These are phyloP conservation scores for Platycercus adscitus DNA, from an alignment of 2,113 vertebrate species.

Conservation along the genomic window DNA sequence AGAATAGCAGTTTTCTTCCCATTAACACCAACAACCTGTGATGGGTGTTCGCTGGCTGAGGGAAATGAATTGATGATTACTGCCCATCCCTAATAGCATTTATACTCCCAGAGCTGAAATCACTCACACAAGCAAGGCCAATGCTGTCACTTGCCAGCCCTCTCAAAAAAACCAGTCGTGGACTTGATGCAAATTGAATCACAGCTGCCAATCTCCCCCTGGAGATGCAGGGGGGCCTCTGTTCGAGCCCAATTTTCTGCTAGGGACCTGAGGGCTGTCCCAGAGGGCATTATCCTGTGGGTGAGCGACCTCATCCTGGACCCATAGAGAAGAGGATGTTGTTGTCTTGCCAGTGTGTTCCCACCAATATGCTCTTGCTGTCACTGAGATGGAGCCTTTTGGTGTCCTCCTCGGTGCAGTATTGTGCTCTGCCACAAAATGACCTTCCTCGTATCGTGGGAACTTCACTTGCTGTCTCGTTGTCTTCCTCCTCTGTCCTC, in stretches of 20 bases:
- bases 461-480: background rate
- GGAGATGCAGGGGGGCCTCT: background rate
- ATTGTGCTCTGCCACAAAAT: background rate
- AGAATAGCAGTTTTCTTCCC: background rate
- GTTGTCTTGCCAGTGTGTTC: background rate
- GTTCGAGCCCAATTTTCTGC: background rate
- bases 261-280: background rate
- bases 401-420: accelerated
- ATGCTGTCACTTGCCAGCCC: background rate
- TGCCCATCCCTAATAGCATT: conserved; percentile 29
- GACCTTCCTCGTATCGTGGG: background rate
- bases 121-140: background rate
- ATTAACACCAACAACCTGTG: background rate
- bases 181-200: background rate
- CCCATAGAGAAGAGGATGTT: background rate
- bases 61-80: background rate
- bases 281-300: background rate
- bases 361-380: background rate
- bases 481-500: background rate
- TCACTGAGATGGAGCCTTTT: background rate
- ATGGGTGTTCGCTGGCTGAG: background rate
- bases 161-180: background rate
- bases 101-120: conserved; percentile 13
- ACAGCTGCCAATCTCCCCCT: background rate
- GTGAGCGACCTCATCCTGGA: accelerated